Conservation (phyloP, 2,113 vertebrate genomes). For the Sebastes fasciatus region DNA sequence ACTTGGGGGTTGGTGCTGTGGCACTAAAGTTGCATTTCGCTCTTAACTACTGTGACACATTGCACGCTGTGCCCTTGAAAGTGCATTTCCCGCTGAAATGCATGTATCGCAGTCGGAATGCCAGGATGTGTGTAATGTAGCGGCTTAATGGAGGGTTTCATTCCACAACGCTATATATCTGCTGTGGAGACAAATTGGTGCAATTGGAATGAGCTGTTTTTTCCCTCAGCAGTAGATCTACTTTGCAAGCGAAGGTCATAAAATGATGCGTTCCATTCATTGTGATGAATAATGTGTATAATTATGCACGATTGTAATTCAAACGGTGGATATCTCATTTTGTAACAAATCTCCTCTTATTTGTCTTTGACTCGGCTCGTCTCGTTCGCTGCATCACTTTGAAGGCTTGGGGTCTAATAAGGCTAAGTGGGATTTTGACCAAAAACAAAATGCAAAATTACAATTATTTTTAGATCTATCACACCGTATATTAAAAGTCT, state of each 20-base stretch:
- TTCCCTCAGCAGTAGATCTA: conserved; percentile 25
- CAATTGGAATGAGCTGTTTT: conserved; percentile 47
- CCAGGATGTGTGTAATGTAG: conserved; percentile 44
- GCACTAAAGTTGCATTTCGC: conserved; percentile 62
- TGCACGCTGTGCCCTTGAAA: conserved; percentile 66
- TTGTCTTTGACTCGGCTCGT: conserved; percentile 25
- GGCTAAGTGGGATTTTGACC: conserved; percentile 29
- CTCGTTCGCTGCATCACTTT: conserved; percentile 13
- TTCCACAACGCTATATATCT: conserved; percentile 52
- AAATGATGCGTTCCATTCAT: conserved; percentile 22
- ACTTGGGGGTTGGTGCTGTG: conserved; percentile 40
- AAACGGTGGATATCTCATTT: conserved; percentile 46
- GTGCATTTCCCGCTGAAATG: conserved; percentile 48
- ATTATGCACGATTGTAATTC: conserved; percentile 46
- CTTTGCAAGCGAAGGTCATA: conserved; percentile 29
- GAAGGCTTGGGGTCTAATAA: background rate
- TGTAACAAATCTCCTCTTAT: conserved; percentile 23
- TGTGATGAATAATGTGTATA: conserved; percentile 53
- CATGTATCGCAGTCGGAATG: conserved; percentile 49
- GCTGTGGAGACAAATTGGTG: conserved; percentile 48
- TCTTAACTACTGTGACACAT: conserved; percentile 58
- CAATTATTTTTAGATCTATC: conserved; percentile 6
- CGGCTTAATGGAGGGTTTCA: conserved; percentile 52
- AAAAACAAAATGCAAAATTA: conserved; percentile 26
- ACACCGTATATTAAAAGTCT: conserved; percentile 1